A percentile compares a stretch with the other conserved stretches of the same genome.
Evolutionary conservation across 2,797 vertebrate genomes (phyloP).

Genomic region (Phyllotis vaccarum): DNA sequence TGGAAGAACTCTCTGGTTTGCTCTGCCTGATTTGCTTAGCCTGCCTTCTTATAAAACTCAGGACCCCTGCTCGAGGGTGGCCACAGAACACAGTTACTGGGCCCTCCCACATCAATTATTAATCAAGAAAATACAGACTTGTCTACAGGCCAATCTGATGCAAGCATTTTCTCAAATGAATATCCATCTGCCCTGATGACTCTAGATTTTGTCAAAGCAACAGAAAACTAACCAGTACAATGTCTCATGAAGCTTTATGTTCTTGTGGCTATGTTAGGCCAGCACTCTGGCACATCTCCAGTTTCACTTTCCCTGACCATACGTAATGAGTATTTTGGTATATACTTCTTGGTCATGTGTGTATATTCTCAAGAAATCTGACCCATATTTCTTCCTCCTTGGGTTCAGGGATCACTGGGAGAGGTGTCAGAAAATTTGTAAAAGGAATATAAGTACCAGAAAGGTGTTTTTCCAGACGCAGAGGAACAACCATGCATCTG

Average conservation of each 20-base stretch:
- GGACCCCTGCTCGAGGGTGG: too few relatives aligned
- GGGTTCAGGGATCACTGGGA: not conserved
- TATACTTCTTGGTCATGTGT: not conserved
- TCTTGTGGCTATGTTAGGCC: not conserved
- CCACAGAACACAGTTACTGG: not conserved
- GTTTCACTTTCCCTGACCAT: not conserved
- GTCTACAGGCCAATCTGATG: not conserved
- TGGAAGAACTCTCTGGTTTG: not conserved
- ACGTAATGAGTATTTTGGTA: not conserved
- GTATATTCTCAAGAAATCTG: not conserved
- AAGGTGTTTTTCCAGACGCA: not conserved
- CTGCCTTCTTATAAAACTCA: not conserved
- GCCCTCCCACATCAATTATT: not conserved
- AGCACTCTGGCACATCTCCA: not conserved
- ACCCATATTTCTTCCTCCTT: not conserved
- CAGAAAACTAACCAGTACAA: not conserved
- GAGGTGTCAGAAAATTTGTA: not conserved
- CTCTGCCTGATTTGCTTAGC: not conserved
- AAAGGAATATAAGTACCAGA: not conserved
- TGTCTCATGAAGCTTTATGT: not conserved
- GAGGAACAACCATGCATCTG: not conserved
- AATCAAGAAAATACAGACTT: not conserved
- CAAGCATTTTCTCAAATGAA: not conserved
- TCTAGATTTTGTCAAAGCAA: not conserved
- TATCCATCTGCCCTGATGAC: not conserved